Evolutionary conservation across 2,797 vertebrate genomes (phyloP), one percentile per base, ranked within the genome.

Genomic region (Anableps anableps): DNA sequence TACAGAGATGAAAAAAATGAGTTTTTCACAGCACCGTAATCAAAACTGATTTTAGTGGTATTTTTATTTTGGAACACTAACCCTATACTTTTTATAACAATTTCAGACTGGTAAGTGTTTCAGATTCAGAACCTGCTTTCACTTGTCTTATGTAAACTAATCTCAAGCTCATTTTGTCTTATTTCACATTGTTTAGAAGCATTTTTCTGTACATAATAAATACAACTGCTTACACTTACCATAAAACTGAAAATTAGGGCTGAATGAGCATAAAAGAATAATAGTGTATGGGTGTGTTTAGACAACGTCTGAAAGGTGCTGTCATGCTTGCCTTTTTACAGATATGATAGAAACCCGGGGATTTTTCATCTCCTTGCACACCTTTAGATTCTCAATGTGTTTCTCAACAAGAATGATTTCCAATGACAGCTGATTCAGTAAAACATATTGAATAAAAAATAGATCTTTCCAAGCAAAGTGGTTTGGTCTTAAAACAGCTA

Each of bases 371-470:
- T 16, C 36, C 51, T 72, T 83, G 74, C 76, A 62, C 75, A 82
- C 78, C 73, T 83, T 79, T 62, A 79, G 48, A 50, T 76, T 53
- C 75, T 75, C 55, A 79, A 66, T 84, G 74, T 88, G 80, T 86
- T 84, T 78, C 80, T 90, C 85, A 88, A 84, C 48, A 60, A 78
- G 78, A 76, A 77, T 89, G 82, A 91, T 90, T 72, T 80, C 75
- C n/a, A 7, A 68, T 89, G 91, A 91, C 88, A 85, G 85, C 72
- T 77, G 80, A 75, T 45, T 80, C 70, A 1, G 66, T 75, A 51
- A 89, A 88, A 60, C 89, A 89, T 81, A 85, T 77, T 87, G 87
- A 83, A 72, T 80, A 82, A 82, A 88, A n/a, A 89, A 93, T 76
- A 74, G 79, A 90, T 91, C 77, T 89, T 90, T 88, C 70, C 62